Base-by-base conservation (phyloP, 2,888 invertebrate species). In the Chloroclystis v-ata region DNA sequence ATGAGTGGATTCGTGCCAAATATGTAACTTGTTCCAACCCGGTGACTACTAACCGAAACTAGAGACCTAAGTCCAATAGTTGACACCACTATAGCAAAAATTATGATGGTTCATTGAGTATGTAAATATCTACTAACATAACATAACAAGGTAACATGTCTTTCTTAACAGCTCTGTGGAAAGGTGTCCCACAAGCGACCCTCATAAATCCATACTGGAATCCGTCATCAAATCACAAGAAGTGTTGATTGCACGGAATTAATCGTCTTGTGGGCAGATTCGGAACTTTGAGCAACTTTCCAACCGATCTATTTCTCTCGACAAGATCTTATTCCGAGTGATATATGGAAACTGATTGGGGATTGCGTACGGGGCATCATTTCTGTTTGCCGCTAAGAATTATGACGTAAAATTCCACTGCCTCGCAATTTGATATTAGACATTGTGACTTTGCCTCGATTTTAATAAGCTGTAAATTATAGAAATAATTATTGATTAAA, bases 261-360 rank as follows among this genome's bases (percentile, higher is more conserved):
- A 29, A 37, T 37, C 11, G 13, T 9, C 32, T 45, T 12, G 38
- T 45, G 45, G 49, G 45, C 26, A 42, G 49, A 41, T 37, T 30
- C 12, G 10, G 10, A 5, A 26, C 13, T 43, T 25, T 32, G 12
- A 13, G 9, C 33, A 20, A 50, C 49, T 50, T 49, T 49, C 49
- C 28, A 42, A 49, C 38, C 42, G 38, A 39, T 49, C 33, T 46
- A 38, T 38, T 49, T 38, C 13, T 32, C 33, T 40, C 40, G 26
- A 37, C 30, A 37, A 37, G n/a, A 29, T 33, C 43, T 38, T 14
- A 35, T 48, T 39, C 32, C 13, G 9, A 30, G 38, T 46, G 39
- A 50, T 45, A 40, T 46, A 40, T 33, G 28, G 28, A 32, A 33
- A 16, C 16, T 20, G 41, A 42, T 42, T 42, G 28, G 13, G 28